A percentile compares a stretch with the other conserved stretches of the same genome.
phyloP scores from a whole-genome alignment of 1,140 invertebrate species.

The Brachionus koreanus region DNA sequence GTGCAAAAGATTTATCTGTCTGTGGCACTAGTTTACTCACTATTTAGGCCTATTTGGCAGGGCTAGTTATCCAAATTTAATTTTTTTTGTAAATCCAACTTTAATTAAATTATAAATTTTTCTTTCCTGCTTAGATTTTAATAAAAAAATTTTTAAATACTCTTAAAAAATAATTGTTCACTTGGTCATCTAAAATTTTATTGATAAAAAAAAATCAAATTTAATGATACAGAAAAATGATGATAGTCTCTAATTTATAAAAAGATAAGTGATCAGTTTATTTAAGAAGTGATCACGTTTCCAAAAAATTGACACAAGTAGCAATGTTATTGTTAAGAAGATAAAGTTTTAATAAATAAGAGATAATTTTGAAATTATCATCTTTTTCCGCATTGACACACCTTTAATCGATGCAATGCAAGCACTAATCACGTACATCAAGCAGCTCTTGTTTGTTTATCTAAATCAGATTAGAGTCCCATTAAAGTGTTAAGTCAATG shows the following conservation, averaged over 20 bases:
- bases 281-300: not conserved
- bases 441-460: conserved; percentile 7
- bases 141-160: too few relatives aligned
- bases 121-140: too few relatives aligned
- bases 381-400: not conserved
- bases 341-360: not conserved
- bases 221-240: not conserved
- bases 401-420: not conserved
- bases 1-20: conserved; percentile 1
- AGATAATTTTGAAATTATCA: conserved; percentile 2
- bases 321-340: not conserved
- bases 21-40: not conserved
- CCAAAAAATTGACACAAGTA: conserved; percentile 18
- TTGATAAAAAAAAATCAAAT: not conserved
- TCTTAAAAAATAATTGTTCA: not conserved
- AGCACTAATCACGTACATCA: not conserved
- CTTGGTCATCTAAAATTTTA: not conserved
- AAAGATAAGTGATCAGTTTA: not conserved
- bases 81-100: not conserved
- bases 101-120: too few relatives aligned
- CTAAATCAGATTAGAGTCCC: not conserved
- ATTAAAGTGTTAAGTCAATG: not conserved
- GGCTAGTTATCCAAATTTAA: too few relatives aligned
- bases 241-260: not conserved
- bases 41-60: too few relatives aligned